Base-by-base conservation (phyloP, 2,888 invertebrate species). In the Hedya salicella region DNA sequence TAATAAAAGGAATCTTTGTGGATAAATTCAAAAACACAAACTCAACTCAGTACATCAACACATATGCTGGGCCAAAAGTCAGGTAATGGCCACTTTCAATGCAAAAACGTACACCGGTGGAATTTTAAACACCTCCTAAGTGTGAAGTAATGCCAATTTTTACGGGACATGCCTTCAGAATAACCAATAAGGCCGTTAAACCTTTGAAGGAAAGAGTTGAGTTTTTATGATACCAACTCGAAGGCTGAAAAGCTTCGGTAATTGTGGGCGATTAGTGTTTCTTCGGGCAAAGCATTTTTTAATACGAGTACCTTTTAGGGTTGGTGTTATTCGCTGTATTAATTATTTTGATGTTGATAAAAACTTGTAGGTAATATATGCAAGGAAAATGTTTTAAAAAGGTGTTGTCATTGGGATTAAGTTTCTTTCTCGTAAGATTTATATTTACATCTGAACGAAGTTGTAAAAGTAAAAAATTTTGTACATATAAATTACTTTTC, bases 101-200 rank as follows among this genome's bases (percentile, higher is more conserved):
- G 88, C 83, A 86, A 85, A 86, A 85, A 82, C 81, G 82, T 71
- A 71, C 77, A 73, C 72, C 79, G 76, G 79, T 77, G 75, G 89
- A 88, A 88, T 88, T 86, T 86, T 82, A 85, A 88, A 80, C 74
- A 77, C 54, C 70, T 75, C 74, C 82, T 85, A 86, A 89, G 88
- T 88, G 87, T 84, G 86, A 86, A 86, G 87, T 87, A 86, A 89
- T 86, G 80, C 85, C 83, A 82, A 85, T 89, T 88, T 88, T 89
- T 88, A 86, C 84, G 86, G 83, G 80, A 79, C 77, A 75, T 54
- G 71, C 82, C 76, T 65, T 66, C 76, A 60, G 88, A 85, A 87
- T 88, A 78, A 78, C 50, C 70, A 76, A 87, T 86, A 82, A 82
- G 81, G 71, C 54, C 68, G 76, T 78, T 79, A 80, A 78, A 77